Conservation (phyloP, 2,888 invertebrate genomes). For the Phaonia tiefii region DNA sequence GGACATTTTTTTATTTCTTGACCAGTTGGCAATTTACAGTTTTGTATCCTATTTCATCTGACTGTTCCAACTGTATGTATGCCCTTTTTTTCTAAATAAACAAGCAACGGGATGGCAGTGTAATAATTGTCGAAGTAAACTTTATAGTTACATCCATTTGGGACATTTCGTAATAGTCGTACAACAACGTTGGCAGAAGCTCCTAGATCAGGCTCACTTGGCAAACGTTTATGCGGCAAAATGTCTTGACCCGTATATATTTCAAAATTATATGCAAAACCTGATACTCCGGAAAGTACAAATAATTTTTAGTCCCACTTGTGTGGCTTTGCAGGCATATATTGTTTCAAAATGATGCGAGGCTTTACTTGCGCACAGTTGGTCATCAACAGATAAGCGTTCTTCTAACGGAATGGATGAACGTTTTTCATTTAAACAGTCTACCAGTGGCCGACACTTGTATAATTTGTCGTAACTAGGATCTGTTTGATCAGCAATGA, state of each 20-base stretch:
- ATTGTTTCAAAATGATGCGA: conserved; percentile 1
- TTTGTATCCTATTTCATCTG: no score
- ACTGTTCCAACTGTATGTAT: no score
- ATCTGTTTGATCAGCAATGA: no score
- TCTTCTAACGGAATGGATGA: background rate
- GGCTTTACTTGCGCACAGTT: conserved; percentile 42
- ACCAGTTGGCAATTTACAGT: no score
- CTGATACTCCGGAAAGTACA: conserved; percentile 29
- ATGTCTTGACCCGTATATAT: conserved; percentile 28
- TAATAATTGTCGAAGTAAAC: conserved; percentile 34
- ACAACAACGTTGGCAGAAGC: conserved; percentile 35
- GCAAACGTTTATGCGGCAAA: conserved; percentile 13
- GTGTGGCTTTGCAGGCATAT: conserved; percentile 3
- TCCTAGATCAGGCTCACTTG: conserved; percentile 39
- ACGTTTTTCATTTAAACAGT: no score
- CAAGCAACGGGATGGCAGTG: no score
- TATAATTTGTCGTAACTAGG: no score
- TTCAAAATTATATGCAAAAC: conserved; percentile 33
- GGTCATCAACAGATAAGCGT: conserved; percentile 25
- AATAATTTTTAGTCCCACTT: conserved; percentile 40
- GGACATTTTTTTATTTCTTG: no score
- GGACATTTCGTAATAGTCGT: conserved; percentile 38
- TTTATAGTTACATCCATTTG: conserved; percentile 1
- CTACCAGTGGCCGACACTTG: no score
- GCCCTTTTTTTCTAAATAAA: no score